These are phyloP conservation scores for Cyclopterus lumpus DNA, from an alignment of 2,797 vertebrate species.

Conservation along the genomic window DNA sequence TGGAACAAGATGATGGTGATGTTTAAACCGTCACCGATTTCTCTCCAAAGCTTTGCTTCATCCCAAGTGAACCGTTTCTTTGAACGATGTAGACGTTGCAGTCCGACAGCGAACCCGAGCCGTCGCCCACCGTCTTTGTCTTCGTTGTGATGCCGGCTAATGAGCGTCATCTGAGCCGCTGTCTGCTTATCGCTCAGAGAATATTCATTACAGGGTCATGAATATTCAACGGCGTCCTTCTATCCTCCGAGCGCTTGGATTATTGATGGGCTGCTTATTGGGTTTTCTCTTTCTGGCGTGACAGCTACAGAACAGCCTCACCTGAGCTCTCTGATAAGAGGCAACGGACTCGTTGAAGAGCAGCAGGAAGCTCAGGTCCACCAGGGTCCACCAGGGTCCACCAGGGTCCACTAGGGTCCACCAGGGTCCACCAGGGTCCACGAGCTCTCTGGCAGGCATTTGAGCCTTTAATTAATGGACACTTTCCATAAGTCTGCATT, in stretches of 20 bases:
- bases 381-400: too few relatives aligned
- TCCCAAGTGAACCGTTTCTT: too few relatives aligned
- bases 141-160: constrained; percentile 47
- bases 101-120: too few relatives aligned
- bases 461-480: too few relatives aligned
- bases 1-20: too few relatives aligned
- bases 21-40: neutral
- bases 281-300: constrained; percentile 51
- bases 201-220: constrained; percentile 57
- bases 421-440: too few relatives aligned
- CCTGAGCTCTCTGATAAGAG: constrained; percentile 22
- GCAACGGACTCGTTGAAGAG: neutral
- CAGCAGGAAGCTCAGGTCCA: neutral
- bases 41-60: neutral
- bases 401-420: too few relatives aligned
- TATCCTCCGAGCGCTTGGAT: constrained; percentile 39
- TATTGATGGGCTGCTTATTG: constrained; percentile 56
- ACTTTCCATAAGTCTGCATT: too few relatives aligned
- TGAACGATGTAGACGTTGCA: too few relatives aligned
- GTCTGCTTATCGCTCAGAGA: constrained; percentile 56
- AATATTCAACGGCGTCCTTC: constrained; percentile 58
- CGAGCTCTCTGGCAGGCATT: too few relatives aligned
- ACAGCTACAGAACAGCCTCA: constrained; percentile 40
- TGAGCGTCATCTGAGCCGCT: constrained; percentile 43
- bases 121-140: neutral